A percentile compares a stretch with the other conserved stretches of the same genome.
These are phyloP conservation scores for Shargacucullia verbasci DNA, from an alignment of 2,888 invertebrate genomes.

Conservation along the genomic window DNA sequence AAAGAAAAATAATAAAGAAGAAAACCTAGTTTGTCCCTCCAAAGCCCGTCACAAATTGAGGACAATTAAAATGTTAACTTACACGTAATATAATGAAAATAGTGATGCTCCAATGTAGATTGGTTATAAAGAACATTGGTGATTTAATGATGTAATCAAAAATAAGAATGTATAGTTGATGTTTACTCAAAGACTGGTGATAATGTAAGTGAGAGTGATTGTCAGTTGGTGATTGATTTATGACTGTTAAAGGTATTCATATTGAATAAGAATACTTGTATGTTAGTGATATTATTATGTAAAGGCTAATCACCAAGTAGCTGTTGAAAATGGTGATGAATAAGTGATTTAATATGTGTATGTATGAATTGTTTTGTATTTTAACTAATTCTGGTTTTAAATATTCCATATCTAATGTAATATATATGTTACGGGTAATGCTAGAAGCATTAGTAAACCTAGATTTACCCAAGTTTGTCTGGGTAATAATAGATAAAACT, in stretches of 20 bases:
- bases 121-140: constrained; percentile 14
- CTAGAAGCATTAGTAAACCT: too few relatives aligned
- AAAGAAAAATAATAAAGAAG: too few relatives aligned
- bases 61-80: too few relatives aligned
- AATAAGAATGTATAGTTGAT: constrained; percentile 19
- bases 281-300: constrained; percentile 20
- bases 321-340: constrained; percentile 14
- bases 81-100: neutral
- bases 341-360: constrained; percentile 10
- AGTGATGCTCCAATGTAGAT: constrained; percentile 10
- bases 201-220: constrained; percentile 21
- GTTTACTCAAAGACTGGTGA: constrained; percentile 37
- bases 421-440: too few relatives aligned
- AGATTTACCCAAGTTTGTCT: too few relatives aligned
- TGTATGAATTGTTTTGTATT: constrained; percentile 18
- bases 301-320: neutral
- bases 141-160: constrained; percentile 15
- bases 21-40: neutral
- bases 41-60: neutral
- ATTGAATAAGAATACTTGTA: constrained; percentile 20
- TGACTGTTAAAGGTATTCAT: constrained; percentile 20
- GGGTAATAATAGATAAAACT: too few relatives aligned
- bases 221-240: constrained; percentile 6
- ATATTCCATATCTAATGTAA: neutral
- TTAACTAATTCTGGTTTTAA: constrained; percentile 20